phyloP scores from a whole-genome alignment of 2,113 vertebrate genomes.

The Crotalus tigris region DNA sequence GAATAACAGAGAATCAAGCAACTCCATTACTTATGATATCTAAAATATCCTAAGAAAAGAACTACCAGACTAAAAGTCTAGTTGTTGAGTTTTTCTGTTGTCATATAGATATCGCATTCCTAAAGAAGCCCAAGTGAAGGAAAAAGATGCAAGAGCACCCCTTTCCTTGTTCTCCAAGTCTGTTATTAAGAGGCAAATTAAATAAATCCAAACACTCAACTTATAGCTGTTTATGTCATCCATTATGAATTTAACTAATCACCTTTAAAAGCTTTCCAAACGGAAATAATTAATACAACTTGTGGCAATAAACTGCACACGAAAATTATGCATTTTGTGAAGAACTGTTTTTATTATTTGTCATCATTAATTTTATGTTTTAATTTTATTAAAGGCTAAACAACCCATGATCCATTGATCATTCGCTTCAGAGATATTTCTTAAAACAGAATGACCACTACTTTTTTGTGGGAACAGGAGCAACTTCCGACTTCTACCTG shows the following conservation, averaged over 20 bases:
- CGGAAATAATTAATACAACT: neutral
- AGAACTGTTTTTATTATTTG: too few relatives aligned
- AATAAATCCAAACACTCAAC: neutral
- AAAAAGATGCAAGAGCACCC: neutral
- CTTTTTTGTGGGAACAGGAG: too few relatives aligned
- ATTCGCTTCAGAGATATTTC: too few relatives aligned
- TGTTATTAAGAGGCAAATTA: neutral
- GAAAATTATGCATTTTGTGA: neutral
- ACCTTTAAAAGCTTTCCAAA: neutral
- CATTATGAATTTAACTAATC: neutral
- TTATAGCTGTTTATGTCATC: neutral
- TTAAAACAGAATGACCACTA: too few relatives aligned
- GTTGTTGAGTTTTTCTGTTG: neutral
- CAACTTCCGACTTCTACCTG: too few relatives aligned
- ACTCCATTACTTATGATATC: neutral
- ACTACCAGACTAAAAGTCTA: neutral
- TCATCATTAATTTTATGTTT: neutral
- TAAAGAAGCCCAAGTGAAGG: neutral
- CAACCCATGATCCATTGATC: too few relatives aligned
- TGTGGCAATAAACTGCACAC: neutral
- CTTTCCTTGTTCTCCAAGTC: neutral
- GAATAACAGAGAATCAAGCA: neutral
- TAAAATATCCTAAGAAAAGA: neutral
- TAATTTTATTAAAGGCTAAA: too few relatives aligned
- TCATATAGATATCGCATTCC: neutral